phyloP scores from a whole-genome alignment of 2,113 vertebrate genomes.

The Cochlearius cochlearius region DNA sequence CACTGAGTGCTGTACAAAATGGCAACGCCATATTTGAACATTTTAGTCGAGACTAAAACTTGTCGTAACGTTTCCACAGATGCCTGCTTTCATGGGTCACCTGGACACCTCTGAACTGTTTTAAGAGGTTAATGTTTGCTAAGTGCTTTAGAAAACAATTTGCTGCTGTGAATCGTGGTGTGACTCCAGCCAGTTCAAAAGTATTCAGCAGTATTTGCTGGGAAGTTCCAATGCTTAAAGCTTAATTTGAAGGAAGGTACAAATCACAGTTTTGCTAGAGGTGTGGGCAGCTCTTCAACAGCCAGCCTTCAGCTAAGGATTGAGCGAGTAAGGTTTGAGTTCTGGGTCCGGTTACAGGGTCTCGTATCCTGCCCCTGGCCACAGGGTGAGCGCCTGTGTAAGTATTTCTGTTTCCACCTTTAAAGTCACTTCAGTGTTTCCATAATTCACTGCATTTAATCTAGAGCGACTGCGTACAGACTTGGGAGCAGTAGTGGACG shows the following conservation, averaged over 20 bases:
- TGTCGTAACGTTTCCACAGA: not conserved
- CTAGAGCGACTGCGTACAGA: not conserved
- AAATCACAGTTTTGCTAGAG: not conserved
- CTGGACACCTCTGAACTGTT: not conserved
- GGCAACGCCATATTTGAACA: not conserved
- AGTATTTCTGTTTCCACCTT: not conserved
- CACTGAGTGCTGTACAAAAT: not conserved
- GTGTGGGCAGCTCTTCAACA: not conserved
- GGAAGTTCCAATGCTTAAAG: not conserved
- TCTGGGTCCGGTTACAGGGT: not conserved
- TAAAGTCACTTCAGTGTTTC: not conserved
- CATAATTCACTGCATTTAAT: not conserved
- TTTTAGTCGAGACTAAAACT: not conserved
- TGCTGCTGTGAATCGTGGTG: not conserved
- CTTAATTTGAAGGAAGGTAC: not conserved
- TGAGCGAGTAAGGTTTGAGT: not conserved
- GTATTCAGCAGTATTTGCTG: not conserved
- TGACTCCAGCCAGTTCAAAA: not conserved
- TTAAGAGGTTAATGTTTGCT: not conserved
- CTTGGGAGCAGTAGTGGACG: not conserved
- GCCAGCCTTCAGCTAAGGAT: not conserved
- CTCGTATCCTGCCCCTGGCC: not conserved
- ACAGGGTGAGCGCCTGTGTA: not conserved
- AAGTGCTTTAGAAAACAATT: not conserved
- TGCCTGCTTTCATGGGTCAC: not conserved